Evolutionary conservation across 2,888 invertebrate species (phyloP).

Genomic region (Mythimna lalbum): DNA sequence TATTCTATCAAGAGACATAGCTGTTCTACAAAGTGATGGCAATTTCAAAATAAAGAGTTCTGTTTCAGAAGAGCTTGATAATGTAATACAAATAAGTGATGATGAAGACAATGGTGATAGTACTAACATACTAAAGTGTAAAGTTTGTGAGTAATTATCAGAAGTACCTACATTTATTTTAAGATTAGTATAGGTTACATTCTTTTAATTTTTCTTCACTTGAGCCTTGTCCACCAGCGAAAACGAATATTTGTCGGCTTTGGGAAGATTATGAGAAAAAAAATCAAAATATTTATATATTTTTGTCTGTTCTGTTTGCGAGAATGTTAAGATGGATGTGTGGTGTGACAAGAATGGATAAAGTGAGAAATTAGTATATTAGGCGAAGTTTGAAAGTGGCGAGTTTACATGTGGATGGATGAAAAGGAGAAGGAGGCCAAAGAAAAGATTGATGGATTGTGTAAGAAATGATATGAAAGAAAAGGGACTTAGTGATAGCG

Average conservation of each 20-base stretch:
- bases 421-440: too few relatives aligned
- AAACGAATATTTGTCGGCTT: neutral
- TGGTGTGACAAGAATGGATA: too few relatives aligned
- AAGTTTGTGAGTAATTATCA: slow-evolving; percentile 80
- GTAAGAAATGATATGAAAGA: too few relatives aligned
- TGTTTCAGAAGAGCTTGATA: slow-evolving; percentile 72
- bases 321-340: too few relatives aligned
- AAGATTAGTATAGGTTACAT: neutral
- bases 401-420: too few relatives aligned
- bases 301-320: too few relatives aligned
- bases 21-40: slow-evolving; percentile 93
- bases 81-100: slow-evolving; percentile 88
- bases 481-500: too few relatives aligned
- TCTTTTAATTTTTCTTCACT: slow-evolving; percentile 5
- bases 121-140: slow-evolving; percentile 79
- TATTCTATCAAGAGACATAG: slow-evolving; percentile 90
- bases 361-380: too few relatives aligned
- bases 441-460: too few relatives aligned
- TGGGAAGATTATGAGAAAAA: neutral
- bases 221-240: neutral
- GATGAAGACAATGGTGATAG: slow-evolving; percentile 80
- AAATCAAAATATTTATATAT: neutral
- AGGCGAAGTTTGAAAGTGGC: too few relatives aligned
- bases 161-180: slow-evolving; percentile 1
- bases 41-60: slow-evolving; percentile 84